Evolutionary conservation across 1,140 invertebrate genomes (phyloP), one percentile per base, ranked within the genome.

Genomic region (Matsumurasca onukii): DNA sequence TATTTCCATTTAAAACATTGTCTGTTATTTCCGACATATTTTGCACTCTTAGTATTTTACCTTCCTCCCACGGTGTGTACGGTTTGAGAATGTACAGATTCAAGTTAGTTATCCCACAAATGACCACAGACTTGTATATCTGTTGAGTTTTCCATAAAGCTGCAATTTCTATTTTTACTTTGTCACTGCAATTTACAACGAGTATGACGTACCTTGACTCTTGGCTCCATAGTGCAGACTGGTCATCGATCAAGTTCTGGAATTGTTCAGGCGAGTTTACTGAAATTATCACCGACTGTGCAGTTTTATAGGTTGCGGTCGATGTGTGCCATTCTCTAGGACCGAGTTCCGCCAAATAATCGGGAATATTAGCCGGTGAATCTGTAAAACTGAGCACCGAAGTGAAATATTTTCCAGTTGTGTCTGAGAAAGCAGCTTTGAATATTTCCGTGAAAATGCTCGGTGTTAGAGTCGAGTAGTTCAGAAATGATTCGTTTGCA

Each of bases 121-220:
- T 59, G 24, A 59, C 13, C 9, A 59, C 55, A 59, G 25, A 59
- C 24, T 59, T 59, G 25, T 59, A 59, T 9, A 59, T 59, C 9
- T 27, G 24, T 12, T 27, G 9, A 27, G 12, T 27, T n/a, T 59
- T 25, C 55, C 55, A 59, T n/a, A 59, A 9, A 27, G 15, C 30
- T 3, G 22, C 5, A 22, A 59, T 59, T 59, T 25, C 25, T 25
- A 2, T 27, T n/a, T 25, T 59, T 5, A 59, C 25, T 9, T 59
- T 3, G 25, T 25, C 25, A 22, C 13, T 3, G n/a, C 55, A 59
- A 15, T 59, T 22, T 5, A 59, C 24, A 9, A 59, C 55, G 5
- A 59, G 2, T 27, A 59, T 59, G 5, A 59, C 25, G n/a, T 3
- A 59, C 2, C 9, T 29, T 15, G 55, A 5, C 12, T 29, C 25